phyloP scores from a whole-genome alignment of 2,888 invertebrate species.

The Netelia melanura region DNA sequence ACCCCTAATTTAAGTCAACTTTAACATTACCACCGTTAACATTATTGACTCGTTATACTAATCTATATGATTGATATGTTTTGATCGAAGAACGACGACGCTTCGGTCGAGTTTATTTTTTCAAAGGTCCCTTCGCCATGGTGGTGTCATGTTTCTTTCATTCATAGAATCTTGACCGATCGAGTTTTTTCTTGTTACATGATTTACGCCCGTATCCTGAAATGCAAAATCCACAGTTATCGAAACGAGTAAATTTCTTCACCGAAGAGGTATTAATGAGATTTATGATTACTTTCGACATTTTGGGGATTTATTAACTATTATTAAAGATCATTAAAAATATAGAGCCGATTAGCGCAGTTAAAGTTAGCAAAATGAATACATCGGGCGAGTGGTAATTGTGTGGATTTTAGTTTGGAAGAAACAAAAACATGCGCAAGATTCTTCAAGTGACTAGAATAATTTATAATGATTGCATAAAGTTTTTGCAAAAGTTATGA shows the following conservation, averaged over 20 bases:
- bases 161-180: constrained; percentile 12
- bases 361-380: not conserved
- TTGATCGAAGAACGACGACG: constrained; percentile 38
- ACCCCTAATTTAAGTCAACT: constrained; percentile 53
- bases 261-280: not conserved
- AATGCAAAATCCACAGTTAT: constrained; percentile 36
- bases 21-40: constrained; percentile 55
- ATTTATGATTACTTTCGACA: not conserved
- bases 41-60: constrained; percentile 62
- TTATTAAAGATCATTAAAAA: not conserved
- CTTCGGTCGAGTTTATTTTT: constrained; percentile 19
- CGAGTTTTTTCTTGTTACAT: constrained; percentile 16
- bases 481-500: too few relatives aligned
- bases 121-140: constrained; percentile 35
- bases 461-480: too few relatives aligned
- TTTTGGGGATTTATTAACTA: not conserved
- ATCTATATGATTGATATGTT: constrained; percentile 61
- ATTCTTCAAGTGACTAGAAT: too few relatives aligned
- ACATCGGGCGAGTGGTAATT: not conserved
- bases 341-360: not conserved
- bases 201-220: constrained; percentile 47
- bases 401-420: too few relatives aligned
- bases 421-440: too few relatives aligned
- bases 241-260: not conserved
- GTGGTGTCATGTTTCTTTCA: constrained; percentile 44